phyloP scores from a whole-genome alignment of 2,888 invertebrate genomes.

The Carterocephalus palaemon region DNA sequence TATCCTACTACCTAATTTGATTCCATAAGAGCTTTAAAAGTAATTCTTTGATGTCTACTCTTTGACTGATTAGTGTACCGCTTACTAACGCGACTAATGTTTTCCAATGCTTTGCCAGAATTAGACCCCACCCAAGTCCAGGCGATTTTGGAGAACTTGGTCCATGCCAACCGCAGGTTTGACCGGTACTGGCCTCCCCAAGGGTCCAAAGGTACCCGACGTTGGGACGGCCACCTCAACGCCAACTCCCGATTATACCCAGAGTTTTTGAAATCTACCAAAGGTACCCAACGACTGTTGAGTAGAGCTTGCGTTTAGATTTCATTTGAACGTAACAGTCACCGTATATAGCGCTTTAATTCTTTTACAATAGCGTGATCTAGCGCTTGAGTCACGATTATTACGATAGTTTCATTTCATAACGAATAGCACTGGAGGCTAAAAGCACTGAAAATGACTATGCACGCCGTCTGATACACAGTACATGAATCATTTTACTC shows the following conservation, averaged over 20 bases:
- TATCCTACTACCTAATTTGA: no score
- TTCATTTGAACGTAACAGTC: slow-evolving; percentile 18
- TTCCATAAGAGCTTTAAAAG: neutral
- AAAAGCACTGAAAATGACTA: slow-evolving; percentile 12
- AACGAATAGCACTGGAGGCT: slow-evolving; percentile 11
- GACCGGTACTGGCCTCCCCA: slow-evolving; percentile 63
- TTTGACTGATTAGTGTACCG: slow-evolving; percentile 29
- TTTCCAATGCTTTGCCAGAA: slow-evolving; percentile 59
- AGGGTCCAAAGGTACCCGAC: slow-evolving; percentile 42
- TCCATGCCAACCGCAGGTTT: slow-evolving; percentile 56
- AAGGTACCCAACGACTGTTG: slow-evolving; percentile 58
- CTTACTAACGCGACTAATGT: slow-evolving; percentile 51
- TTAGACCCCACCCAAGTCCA: slow-evolving; percentile 67
- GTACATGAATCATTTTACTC: slow-evolving; percentile 48
- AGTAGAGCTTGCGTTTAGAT: slow-evolving; percentile 36
- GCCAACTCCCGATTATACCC: slow-evolving; percentile 52
- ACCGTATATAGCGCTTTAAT: slow-evolving; percentile 8
- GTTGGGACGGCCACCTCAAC: slow-evolving; percentile 64
- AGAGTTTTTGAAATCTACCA: slow-evolving; percentile 61
- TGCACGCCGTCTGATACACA: slow-evolving; percentile 35
- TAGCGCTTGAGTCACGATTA: slow-evolving; percentile 27
- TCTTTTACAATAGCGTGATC: slow-evolving; percentile 9
- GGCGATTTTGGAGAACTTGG: slow-evolving; percentile 66
- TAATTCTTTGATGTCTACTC: slow-evolving; percentile 12
- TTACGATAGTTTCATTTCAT: slow-evolving; percentile 6